phyloP scores from a whole-genome alignment of 2,113 vertebrate genomes.

The Anarhynchus alexandrinus region DNA sequence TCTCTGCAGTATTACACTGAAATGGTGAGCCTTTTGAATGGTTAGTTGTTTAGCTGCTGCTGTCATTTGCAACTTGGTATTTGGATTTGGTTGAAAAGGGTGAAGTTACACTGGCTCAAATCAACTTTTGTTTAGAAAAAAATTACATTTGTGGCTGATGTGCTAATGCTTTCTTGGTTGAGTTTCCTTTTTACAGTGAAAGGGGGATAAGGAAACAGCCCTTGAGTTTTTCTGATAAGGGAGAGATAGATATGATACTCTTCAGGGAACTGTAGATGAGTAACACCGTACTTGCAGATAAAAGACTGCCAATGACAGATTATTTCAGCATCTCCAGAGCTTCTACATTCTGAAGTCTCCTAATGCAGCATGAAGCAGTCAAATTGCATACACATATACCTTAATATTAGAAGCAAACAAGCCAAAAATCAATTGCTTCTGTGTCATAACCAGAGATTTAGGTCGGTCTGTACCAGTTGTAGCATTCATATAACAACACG shows the following conservation, averaged over 20 bases:
- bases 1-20: background rate
- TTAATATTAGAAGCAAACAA: background rate
- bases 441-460: background rate
- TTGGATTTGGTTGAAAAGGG: background rate
- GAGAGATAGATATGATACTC: background rate
- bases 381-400: background rate
- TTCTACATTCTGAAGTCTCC: background rate
- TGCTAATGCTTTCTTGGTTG: background rate
- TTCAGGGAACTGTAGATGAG: background rate
- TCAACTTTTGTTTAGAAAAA: background rate
- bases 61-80: background rate
- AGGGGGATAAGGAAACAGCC: background rate
- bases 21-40: background rate
- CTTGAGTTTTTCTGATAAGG: background rate
- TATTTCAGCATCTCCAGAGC: background rate
- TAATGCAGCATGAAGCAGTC: background rate
- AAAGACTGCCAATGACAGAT: background rate
- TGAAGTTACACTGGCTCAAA: background rate
- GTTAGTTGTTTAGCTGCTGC: background rate
- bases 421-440: background rate
- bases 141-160: background rate
- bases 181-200: slow-evolving; percentile 46
- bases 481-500: background rate
- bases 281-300: background rate
- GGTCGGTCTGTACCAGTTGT: background rate